Evolutionary conservation across 2,113 vertebrate genomes (phyloP), one percentile per base, ranked within the genome.

Genomic region (Grantiella picta): DNA sequence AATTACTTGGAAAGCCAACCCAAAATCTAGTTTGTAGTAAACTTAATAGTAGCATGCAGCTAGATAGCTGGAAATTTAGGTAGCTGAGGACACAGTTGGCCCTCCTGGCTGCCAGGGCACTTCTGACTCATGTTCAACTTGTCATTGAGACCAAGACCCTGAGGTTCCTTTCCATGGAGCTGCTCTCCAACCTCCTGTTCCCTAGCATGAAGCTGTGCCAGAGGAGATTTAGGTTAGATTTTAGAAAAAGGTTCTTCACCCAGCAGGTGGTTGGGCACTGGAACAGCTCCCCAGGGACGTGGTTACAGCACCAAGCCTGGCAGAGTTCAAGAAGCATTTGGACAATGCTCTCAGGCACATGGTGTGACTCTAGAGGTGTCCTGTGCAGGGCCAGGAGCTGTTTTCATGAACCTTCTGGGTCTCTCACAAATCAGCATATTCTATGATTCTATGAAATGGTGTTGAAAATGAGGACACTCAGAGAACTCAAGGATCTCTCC

Each of bases 81-180:
- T 16, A 84, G 9, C 14, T 21, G 14, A 27, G 13, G 45, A 25
- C 53, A 25, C 0, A 0, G 4, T 1, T 60, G 53, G 24, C 24
- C 21, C 38, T 82, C 24, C 47, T 53, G 38, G 16, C 11, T 68
- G 28, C 45, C 69, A 68, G 29, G 38, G 40, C 17, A 31, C 29
- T 68, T 24, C n/a, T 69, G 47, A 36, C n/a, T 69, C 61, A 12
- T 2, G 8, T 9, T 14, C 36, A 52, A 0, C 19, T 44, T 42
- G 35, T 13, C 20, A 25, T 10, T 1, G 0, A 8, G 0, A 8
- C 40, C 49, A 33, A 52, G 36, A 73, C 23, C 15, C 5, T 1
- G 0, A 31, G 25, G 47, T 29, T 11, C 11, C 6, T 47, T 54
- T 35, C 47, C 13, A 1, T 2, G 1, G 17, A 4, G 4, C 63